phyloP scores from a whole-genome alignment of 2,888 invertebrate species.

The Anarsia innoxiella region DNA sequence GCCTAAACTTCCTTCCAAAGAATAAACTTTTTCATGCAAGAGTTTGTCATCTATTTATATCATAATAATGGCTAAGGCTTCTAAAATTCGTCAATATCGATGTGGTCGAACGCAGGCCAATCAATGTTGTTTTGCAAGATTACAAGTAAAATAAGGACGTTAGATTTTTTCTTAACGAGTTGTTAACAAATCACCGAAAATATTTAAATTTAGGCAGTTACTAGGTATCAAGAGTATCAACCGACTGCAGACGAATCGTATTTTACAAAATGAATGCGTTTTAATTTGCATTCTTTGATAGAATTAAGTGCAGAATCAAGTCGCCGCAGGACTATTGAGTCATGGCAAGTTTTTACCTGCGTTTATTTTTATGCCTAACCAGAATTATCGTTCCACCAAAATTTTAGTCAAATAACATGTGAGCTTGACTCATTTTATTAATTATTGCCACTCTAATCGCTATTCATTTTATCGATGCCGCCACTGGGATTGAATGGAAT shows the following conservation, averaged over 20 bases:
- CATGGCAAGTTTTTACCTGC: conserved; percentile 53
- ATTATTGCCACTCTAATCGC: too few relatives aligned
- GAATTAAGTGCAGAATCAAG: conserved; percentile 49
- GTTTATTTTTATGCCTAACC: conserved; percentile 59
- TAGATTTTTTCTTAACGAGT: neutral
- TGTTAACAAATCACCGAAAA: conserved; percentile 1
- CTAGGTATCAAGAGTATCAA: too few relatives aligned
- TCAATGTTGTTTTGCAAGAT: too few relatives aligned
- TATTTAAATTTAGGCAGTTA: too few relatives aligned
- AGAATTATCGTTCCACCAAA: conserved; percentile 33
- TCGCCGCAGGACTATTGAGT: conserved; percentile 43
- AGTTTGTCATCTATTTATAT: too few relatives aligned
- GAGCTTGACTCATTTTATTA: conserved; percentile 20
- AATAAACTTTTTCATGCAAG: too few relatives aligned
- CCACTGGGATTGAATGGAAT: neutral
- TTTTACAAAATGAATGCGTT: conserved; percentile 8
- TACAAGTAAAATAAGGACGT: neutral
- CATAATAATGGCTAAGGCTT: too few relatives aligned
- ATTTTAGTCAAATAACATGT: conserved; percentile 29
- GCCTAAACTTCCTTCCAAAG: too few relatives aligned
- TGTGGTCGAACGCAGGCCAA: too few relatives aligned
- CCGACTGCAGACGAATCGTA: neutral
- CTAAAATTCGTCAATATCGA: too few relatives aligned
- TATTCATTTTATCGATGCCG: too few relatives aligned
- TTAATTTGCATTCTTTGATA: conserved; percentile 39